Conservation (phyloP, 2,113 vertebrate species). For the Spizaetus ornatus region DNA sequence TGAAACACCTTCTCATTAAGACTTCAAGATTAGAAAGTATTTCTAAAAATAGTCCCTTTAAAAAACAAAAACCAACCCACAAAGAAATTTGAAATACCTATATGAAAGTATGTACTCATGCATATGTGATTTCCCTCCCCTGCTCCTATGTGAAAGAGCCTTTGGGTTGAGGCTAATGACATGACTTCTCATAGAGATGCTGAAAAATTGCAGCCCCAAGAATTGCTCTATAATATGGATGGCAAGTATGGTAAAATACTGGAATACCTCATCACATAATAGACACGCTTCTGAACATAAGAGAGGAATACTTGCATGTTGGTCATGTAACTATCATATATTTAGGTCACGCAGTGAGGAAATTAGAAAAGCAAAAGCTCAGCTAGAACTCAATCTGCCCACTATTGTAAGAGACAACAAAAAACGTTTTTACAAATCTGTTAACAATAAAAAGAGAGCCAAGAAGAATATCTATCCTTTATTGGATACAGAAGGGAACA, state of each 20-base stretch:
- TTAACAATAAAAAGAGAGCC: too few species aligned
- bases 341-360: too few species aligned
- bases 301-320: neutral
- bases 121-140: neutral
- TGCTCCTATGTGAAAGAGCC: neutral
- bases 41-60: neutral
- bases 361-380: too few species aligned
- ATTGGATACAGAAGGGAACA: too few species aligned
- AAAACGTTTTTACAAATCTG: too few species aligned
- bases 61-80: neutral
- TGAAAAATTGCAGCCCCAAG: neutral
- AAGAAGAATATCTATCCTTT: too few species aligned
- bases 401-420: too few species aligned
- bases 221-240: neutral
- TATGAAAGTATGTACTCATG: neutral
- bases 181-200: neutral
- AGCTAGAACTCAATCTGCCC: too few species aligned
- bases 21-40: neutral
- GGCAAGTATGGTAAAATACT: neutral
- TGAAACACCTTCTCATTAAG: neutral
- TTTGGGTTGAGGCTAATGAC: neutral
- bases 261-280: neutral
- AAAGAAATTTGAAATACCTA: neutral
- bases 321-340: neutral
- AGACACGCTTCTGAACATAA: neutral